These are phyloP conservation scores for Caenorhabditis sp. DNA, from an alignment of 2,888 invertebrate genomes.

Conservation along the genomic window DNA sequence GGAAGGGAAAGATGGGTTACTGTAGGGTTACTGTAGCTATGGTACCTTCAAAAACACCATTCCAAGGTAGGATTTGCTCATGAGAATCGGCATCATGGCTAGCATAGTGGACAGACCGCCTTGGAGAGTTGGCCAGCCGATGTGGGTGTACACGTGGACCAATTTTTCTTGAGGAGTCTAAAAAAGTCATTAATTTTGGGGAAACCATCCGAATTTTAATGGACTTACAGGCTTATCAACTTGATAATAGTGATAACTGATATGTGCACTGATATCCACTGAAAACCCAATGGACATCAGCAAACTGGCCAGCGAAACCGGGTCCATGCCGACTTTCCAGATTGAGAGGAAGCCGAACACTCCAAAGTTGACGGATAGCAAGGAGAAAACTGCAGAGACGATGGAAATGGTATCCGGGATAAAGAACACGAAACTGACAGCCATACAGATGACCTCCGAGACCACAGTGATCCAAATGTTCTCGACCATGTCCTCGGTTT, in stretches of 20 bases:
- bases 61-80: constrained; percentile 72
- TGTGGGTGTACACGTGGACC: constrained; percentile 67
- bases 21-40: neutral
- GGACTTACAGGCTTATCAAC: constrained; percentile 65
- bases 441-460: constrained; percentile 76
- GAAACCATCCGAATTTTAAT: neutral
- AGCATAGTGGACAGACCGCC: constrained; percentile 72
- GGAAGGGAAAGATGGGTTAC: constrained; percentile 1
- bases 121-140: constrained; percentile 77
- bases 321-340: constrained; percentile 76
- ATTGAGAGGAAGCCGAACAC: constrained; percentile 75
- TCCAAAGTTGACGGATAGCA: constrained; percentile 75
- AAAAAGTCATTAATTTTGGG: too few species aligned
- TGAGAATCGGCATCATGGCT: constrained; percentile 72
- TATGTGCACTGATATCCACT: constrained; percentile 77
- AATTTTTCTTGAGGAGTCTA: constrained; percentile 68
- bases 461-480: constrained; percentile 75
- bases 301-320: constrained; percentile 72
- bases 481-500: constrained; percentile 69
- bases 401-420: constrained; percentile 74
- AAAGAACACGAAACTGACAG: constrained; percentile 70
- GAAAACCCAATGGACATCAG: constrained; percentile 78
- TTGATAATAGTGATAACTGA: constrained; percentile 77
- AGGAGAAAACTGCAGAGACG: constrained; percentile 70
- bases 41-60: constrained; percentile 73